phyloP scores from a whole-genome alignment of 1,140 invertebrate species.

The Geopemphigus sp. region DNA sequence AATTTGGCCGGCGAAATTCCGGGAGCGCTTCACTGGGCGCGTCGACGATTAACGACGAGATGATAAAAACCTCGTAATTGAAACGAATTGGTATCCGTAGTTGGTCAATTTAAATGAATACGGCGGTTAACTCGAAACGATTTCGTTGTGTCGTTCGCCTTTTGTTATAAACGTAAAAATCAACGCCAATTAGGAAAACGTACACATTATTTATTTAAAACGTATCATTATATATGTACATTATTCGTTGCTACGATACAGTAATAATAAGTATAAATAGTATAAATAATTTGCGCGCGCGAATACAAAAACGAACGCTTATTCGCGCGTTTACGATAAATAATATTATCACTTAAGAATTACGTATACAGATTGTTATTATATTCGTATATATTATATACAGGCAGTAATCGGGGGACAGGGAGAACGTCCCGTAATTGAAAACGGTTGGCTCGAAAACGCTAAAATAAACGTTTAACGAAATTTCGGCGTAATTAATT shows the following conservation, averaged over 20 bases:
- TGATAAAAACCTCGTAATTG: too few species aligned
- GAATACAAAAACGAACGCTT: slow-evolving; percentile 4
- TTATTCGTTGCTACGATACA: slow-evolving; percentile 14
- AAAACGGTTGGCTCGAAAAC: not conserved
- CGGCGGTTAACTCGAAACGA: too few species aligned
- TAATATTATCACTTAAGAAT: slow-evolving; percentile 38
- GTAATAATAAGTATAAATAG: slow-evolving; percentile 17
- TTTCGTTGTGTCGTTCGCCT: too few species aligned
- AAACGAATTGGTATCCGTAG: too few species aligned
- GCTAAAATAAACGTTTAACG: too few species aligned
- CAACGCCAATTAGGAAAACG: not conserved
- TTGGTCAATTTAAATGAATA: too few species aligned
- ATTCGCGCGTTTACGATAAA: slow-evolving; percentile 4
- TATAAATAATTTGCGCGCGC: slow-evolving; percentile 23
- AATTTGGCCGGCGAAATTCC: too few species aligned
- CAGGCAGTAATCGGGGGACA: not conserved
- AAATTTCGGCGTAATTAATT: too few species aligned
- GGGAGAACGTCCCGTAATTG: not conserved
- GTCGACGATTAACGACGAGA: too few species aligned
- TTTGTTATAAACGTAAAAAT: slow-evolving; percentile 7
- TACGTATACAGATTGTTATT: slow-evolving; percentile 43
- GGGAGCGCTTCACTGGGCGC: too few species aligned
- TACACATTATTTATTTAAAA: slow-evolving; percentile 46
- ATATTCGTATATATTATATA: not conserved
- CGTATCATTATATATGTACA: slow-evolving; percentile 45